Evolutionary conservation across 2,113 vertebrate species (phyloP).

Genomic region (Herpetotheres cachinnans): DNA sequence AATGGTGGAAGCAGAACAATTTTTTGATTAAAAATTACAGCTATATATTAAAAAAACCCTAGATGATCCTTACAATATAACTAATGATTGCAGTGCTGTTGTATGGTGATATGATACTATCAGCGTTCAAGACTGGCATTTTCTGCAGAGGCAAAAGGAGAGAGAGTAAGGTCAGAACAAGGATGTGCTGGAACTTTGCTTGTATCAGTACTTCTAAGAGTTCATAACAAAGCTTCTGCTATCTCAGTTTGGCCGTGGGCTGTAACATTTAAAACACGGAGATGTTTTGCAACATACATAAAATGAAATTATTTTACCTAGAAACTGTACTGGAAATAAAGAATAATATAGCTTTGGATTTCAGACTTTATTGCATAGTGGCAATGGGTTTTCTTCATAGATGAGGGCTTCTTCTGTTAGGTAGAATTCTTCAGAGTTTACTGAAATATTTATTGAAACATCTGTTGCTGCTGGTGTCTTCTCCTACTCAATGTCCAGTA

Average conservation of each 20-base stretch:
- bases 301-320: neutral
- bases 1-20: neutral
- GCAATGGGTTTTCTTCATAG: neutral
- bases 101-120: neutral
- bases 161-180: neutral
- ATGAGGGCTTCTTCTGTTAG: neutral
- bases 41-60: neutral
- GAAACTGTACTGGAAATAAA: neutral
- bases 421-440: neutral
- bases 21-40: neutral
- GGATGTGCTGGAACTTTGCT: neutral
- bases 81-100: neutral
- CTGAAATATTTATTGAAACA: neutral
- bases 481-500: neutral
- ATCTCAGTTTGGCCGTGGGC: neutral
- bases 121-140: neutral
- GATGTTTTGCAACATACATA: neutral
- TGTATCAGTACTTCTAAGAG: neutral
- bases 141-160: constrained; percentile 7
- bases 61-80: neutral
- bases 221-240: neutral
- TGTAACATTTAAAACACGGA: neutral
- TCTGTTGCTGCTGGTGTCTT: neutral
- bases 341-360: neutral
- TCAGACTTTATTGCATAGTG: neutral